Evolutionary conservation across 2,888 invertebrate genomes (phyloP), one percentile per base, ranked within the genome.

Genomic region (Phortica magna): DNA sequence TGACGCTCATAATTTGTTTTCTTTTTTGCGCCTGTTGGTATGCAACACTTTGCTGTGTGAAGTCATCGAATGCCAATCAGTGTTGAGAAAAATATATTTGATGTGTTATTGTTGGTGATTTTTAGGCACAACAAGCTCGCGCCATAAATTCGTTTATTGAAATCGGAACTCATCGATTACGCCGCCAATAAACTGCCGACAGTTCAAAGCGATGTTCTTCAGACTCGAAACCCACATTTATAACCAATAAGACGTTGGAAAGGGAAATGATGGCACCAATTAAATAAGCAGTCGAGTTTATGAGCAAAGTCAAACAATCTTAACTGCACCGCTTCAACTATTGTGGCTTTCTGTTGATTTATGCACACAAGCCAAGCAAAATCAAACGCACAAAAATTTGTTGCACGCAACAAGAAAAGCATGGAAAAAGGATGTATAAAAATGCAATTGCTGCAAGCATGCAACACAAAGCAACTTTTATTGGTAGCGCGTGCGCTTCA

Each of bases 111-210:
- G 57, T 57, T 57, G 72, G 39, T 73, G 59, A 57, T 48, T 3
- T 61, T 19, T 7, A 19, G 19, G 17, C 53, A 64, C 73, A 73
- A 74, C 22, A 53, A 65, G 74, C 65, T 65, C 65, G 48, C 43
- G 74, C 65, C 65, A 67, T 74, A 74, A 74, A 74, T 74, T 74
- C 74, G 65, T 53, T 74, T 74, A 53, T 48, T 74, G 53, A 65
- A 74, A 53, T 55, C 12, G 39, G 2, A 64, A 64, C 31, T 12
- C 19, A 64, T 64, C 59, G 39, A 6, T 7, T 4, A 39, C 64
- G 9, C 9, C 64, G 39, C 64, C 64, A 7, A 7, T 64, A 48
- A 48, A 48, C 3, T 64, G 39, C 22, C 14, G 64, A 10, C 64
- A 64, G 31, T 31, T 64, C 19, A 22, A 19, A 19, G 59, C 10